phyloP scores from a whole-genome alignment of 2,113 vertebrate species.

The Pelmatolapia mariae region DNA sequence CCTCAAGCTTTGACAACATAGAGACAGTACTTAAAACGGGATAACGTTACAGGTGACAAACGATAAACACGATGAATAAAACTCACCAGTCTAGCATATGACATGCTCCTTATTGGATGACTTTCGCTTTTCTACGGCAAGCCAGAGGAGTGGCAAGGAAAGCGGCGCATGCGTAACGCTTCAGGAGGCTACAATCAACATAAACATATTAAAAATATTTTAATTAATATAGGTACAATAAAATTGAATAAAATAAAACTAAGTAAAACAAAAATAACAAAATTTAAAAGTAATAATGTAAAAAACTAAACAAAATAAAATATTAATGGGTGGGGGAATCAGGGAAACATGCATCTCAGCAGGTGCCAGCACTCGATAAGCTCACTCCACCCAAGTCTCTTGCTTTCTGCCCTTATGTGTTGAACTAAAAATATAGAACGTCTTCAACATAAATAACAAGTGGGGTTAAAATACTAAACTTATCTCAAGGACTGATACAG shows the following conservation, averaged over 20 bases:
- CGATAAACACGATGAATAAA: rapidly evolving
- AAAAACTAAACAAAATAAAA: rapidly evolving
- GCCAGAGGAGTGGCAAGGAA: neutral
- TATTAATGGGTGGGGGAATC: rapidly evolving
- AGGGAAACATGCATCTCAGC: neutral
- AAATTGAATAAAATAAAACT: neutral
- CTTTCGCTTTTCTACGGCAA: conserved; percentile 39
- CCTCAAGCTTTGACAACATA: rapidly evolving
- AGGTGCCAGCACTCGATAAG: neutral
- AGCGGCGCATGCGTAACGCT: neutral
- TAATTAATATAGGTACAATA: neutral
- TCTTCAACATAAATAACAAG: neutral
- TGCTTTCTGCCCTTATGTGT: neutral
- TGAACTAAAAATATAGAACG: neutral
- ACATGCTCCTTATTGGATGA: conserved; percentile 13
- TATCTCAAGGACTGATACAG: neutral
- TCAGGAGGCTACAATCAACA: neutral
- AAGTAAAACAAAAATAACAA: neutral
- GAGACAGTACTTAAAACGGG: neutral
- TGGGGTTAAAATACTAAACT: neutral
- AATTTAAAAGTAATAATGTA: neutral
- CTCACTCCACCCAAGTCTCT: neutral
- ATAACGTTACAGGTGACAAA: rapidly evolving
- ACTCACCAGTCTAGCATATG: conserved; percentile 48
- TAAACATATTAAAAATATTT: neutral